Evolutionary conservation across 2,888 invertebrate genomes (phyloP).

Genomic region (Nebria salina): DNA sequence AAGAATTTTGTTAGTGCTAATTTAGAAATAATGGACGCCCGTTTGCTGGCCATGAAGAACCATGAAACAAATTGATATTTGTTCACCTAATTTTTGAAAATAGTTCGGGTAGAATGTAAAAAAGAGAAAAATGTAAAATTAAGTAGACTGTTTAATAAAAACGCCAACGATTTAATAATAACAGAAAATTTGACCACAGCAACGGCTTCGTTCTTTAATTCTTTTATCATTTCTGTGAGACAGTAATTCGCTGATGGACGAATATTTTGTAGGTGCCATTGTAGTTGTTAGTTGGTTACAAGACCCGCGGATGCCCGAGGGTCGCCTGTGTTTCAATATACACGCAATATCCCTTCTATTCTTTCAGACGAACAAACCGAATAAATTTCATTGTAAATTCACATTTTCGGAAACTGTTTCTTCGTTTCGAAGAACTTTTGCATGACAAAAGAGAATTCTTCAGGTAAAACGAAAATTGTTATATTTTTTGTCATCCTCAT

Average conservation of each 20-base stretch:
- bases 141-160: neutral
- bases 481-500: neutral
- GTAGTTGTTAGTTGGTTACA: neutral
- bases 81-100: neutral
- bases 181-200: conserved; percentile 14
- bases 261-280: neutral
- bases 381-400: conserved; percentile 1
- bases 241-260: conserved; percentile 1
- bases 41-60: too few relatives aligned
- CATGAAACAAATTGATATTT: neutral
- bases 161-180: conserved; percentile 7
- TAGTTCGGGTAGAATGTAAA: neutral
- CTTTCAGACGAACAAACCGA: neutral
- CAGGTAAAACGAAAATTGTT: neutral
- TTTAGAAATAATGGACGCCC: too few relatives aligned
- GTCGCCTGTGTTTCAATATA: neutral
- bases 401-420: neutral
- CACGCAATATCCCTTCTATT: neutral
- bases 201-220: neutral
- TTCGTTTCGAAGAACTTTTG: neutral
- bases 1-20: too few relatives aligned
- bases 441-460: neutral
- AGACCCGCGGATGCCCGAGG: neutral
- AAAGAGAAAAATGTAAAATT: neutral
- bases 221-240: neutral